A percentile compares a stretch with the other conserved stretches of the same genome.
These are phyloP conservation scores for Drosophila putrida DNA, from an alignment of 2,888 invertebrate genomes.

Conservation along the genomic window DNA sequence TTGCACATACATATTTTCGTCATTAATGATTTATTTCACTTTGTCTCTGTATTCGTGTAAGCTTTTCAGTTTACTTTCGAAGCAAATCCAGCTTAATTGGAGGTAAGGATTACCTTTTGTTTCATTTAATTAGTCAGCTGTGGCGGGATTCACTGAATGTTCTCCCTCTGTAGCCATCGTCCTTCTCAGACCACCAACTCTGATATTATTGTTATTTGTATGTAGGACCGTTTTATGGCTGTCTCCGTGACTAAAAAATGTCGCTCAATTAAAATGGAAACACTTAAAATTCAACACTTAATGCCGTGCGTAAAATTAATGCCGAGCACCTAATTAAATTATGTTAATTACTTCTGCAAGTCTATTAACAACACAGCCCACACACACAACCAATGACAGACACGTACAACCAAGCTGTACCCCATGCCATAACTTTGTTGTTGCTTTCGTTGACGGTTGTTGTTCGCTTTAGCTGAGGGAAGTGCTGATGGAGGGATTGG, in stretches of 20 bases:
- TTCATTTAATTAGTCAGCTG: constrained; percentile 71
- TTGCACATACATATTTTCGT: not conserved
- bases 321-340: constrained; percentile 82
- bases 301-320: constrained; percentile 82
- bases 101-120: constrained; percentile 66
- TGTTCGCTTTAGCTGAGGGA: not conserved
- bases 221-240: constrained; percentile 59
- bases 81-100: constrained; percentile 24
- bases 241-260: constrained; percentile 69
- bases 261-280: constrained; percentile 80
- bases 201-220: constrained; percentile 53
- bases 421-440: constrained; percentile 27
- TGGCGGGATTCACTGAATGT: constrained; percentile 28
- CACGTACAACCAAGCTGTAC: constrained; percentile 35
- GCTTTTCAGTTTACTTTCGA: not conserved
- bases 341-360: constrained; percentile 78
- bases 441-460: constrained; percentile 14
- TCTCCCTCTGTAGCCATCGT: constrained; percentile 5
- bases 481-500: not conserved
- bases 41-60: not conserved
- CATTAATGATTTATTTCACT: not conserved
- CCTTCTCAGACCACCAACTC: not conserved
- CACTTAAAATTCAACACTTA: constrained; percentile 81
- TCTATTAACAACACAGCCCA: constrained; percentile 68
- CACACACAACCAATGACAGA: constrained; percentile 23